phyloP scores from a whole-genome alignment of 2,113 vertebrate species.

The Tachycineta bicolor region DNA sequence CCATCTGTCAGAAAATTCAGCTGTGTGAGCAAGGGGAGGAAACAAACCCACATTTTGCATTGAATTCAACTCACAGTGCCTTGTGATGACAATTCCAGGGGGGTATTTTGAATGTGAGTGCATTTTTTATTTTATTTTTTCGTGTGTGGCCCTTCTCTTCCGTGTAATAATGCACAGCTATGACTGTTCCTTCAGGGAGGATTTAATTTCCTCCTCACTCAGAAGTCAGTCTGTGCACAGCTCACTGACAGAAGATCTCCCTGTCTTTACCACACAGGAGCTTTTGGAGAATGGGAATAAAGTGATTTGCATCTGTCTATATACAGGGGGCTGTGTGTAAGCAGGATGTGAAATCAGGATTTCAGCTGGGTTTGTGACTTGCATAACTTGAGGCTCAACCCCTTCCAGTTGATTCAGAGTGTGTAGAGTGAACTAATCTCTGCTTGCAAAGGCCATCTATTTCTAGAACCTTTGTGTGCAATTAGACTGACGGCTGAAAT shows the following conservation, averaged over 20 bases:
- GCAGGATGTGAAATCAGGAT: background rate
- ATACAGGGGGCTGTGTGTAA: background rate
- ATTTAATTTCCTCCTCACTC: background rate
- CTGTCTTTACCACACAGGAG: background rate
- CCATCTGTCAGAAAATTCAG: background rate
- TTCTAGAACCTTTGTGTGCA: background rate
- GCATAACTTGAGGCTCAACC: background rate
- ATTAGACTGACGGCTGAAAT: background rate
- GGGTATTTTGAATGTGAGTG: background rate
- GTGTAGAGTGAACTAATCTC: background rate
- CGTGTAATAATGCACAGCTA: background rate
- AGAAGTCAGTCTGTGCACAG: background rate
- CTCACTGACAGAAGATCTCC: background rate
- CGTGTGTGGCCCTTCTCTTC: background rate
- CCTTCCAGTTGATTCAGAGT: background rate
- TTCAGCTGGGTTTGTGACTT: background rate
- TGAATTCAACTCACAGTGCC: background rate
- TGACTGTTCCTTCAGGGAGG: background rate
- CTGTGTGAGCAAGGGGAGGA: background rate
- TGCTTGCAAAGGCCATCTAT: background rate
- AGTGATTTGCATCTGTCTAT: background rate
- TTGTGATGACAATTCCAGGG: background rate
- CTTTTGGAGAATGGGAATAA: background rate
- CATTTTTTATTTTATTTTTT: background rate
- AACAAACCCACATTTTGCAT: background rate